Evolutionary conservation across 2,113 vertebrate genomes (phyloP).

Genomic region (Rissa tridactyla): DNA sequence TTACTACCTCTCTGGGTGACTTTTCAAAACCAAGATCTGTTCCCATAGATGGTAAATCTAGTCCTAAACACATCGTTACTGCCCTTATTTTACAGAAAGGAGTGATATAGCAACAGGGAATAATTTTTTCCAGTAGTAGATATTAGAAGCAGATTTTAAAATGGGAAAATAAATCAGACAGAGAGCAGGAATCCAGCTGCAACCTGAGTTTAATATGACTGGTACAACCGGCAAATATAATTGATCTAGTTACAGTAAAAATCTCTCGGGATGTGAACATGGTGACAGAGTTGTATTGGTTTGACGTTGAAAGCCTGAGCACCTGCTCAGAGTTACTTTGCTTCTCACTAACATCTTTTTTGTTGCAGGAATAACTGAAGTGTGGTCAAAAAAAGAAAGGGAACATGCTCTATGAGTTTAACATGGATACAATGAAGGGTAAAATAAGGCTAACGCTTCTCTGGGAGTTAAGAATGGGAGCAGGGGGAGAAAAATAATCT

Average conservation of each 20-base stretch:
- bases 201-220: slow-evolving; percentile 2
- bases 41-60: neutral
- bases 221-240: fast-evolving
- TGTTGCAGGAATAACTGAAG: neutral
- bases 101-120: fast-evolving
- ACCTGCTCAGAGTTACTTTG: neutral
- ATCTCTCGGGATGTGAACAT: fast-evolving
- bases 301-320: neutral
- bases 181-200: neutral
- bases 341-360: neutral
- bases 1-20: neutral
- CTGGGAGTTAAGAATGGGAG: neutral
- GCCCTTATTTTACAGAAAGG: neutral
- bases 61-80: neutral
- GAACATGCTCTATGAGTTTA: fast-evolving
- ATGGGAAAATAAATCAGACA: neutral
- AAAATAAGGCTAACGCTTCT: neutral
- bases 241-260: neutral
- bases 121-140: fast-evolving
- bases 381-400: neutral
- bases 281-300: fast-evolving
- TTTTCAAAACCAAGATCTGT: neutral
- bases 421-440: neutral
- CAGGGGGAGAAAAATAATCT: neutral
- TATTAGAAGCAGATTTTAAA: neutral